Evolutionary conservation across 2,888 invertebrate species (phyloP), one percentile per base, ranked within the genome.

Genomic region (Netelia melanura): DNA sequence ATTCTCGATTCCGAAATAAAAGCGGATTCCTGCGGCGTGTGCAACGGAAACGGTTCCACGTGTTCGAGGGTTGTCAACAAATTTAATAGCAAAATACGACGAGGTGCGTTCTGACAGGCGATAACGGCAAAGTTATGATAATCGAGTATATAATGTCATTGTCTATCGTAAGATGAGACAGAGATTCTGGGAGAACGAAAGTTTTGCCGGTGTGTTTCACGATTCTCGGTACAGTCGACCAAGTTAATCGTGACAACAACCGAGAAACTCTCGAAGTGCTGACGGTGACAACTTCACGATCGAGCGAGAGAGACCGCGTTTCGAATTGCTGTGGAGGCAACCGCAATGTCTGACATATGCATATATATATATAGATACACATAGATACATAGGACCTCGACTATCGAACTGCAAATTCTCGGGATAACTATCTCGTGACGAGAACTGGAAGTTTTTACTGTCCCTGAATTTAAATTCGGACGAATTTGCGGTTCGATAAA

Each of bases 11-110:
- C 96, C 0, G 93, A 93, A 61, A 92, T 94, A 78, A 90, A 90
- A 72, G 92, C 94, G 84, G 96, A 97, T 91, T 92, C 93, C 23
- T 97, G 97, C 90, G 96, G 96, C 1, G 94, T 95, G 65, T 97
- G 97, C 90, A 95, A 95, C 44, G 96, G 96, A 11, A 95, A 96
- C 91, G 95, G 95, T 90, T 95, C 95, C 21, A 94, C 95, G 65
- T 96, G 96, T 91, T 94, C 95, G 58, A 94, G 94, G 74, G 93
- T 95, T 92, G 91, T 91, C 86, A 91, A 91, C 85, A 91, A 91
- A 83, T 93, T 94, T 89, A 91, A 92, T 54, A 93, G 94, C 87
- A 94, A 91, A 89, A 91, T 95, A 72, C 94, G 94, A 86, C 92
- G 94, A 93, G 94, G 95, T 95, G 89, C 86, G 81, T 84, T 81